Evolutionary conservation across 2,797 vertebrate genomes (phyloP).

Genomic region (Eurystomus glaucurus): DNA sequence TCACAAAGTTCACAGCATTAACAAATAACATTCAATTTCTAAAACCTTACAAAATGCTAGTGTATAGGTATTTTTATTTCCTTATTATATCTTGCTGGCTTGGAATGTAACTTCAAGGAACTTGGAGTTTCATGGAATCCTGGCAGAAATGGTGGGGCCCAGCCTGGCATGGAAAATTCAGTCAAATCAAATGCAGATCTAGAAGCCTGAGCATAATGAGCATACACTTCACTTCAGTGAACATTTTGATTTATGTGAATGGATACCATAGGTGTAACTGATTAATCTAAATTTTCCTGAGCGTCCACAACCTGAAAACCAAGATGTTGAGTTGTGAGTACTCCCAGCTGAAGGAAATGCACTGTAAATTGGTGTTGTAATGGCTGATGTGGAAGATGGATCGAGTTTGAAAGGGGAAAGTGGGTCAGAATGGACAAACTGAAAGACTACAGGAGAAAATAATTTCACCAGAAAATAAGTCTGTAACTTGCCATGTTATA

Average conservation of each 20-base stretch:
- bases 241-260: neutral
- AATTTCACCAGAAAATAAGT: neutral
- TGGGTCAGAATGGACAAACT: neutral
- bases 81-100: neutral
- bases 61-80: neutral
- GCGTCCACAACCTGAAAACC: neutral
- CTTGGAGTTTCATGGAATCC: neutral
- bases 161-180: neutral
- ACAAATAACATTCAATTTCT: neutral
- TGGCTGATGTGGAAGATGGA: neutral
- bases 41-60: neutral
- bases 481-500: neutral
- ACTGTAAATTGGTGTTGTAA: neutral
- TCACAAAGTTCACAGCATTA: neutral
- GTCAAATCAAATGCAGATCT: neutral
- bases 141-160: neutral
- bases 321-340: neutral
- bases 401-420: neutral
- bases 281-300: neutral
- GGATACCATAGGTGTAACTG: neutral
- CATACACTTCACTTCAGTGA: neutral
- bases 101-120: neutral
- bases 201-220: neutral
- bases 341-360: neutral
- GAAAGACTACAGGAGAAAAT: neutral